Evolutionary conservation across 2,888 invertebrate species (phyloP), one percentile per base, ranked within the genome.

Genomic region (Anticlea derivata): DNA sequence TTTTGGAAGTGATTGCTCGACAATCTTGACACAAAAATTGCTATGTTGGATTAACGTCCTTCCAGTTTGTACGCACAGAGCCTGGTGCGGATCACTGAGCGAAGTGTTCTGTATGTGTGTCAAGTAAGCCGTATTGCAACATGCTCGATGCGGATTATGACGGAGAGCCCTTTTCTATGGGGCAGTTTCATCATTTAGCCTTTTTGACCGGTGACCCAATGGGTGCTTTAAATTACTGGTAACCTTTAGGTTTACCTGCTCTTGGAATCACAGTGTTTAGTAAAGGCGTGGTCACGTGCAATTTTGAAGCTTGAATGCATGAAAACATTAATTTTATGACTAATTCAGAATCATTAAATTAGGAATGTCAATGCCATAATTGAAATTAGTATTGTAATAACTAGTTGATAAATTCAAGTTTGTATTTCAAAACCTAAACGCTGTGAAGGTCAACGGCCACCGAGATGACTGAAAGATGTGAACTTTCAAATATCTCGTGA

Each of bases 141-240:
- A 83, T 62, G 53, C 60, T 61, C 70, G 72, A 74, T 77, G 76
- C 76, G 66, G 67, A 77, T 79, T 75, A 78, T 73, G 65, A 69
- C 74, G 70, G 68, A 75, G 76, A 78, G 83, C 86, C 88, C 87
- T 87, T 86, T 85, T 75, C 83, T 81, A 78, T 68, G 70, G 72
- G 65, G 69, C 62, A 58, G 66, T 75, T 75, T 73, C 74, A 61
- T 66, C 73, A 73, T 64, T 58, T 46, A 51, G 52, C 53, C 45
- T 56, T 55, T 52, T 53, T 51, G 35, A 26, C 41, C 46, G 46
- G 30, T 59, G 57, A 61, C 55, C 57, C 51, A 54, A 45, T 55
- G 51, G 53, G 53, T 50, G 30, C 34, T 39, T 49, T 41, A n/a
- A n/a, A n/a, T n/a, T n/a, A n/a, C n/a, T n/a, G n/a, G n/a, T n/a